Conservation (phyloP, 2,113 vertebrate genomes). For the Morone chrysops region DNA sequence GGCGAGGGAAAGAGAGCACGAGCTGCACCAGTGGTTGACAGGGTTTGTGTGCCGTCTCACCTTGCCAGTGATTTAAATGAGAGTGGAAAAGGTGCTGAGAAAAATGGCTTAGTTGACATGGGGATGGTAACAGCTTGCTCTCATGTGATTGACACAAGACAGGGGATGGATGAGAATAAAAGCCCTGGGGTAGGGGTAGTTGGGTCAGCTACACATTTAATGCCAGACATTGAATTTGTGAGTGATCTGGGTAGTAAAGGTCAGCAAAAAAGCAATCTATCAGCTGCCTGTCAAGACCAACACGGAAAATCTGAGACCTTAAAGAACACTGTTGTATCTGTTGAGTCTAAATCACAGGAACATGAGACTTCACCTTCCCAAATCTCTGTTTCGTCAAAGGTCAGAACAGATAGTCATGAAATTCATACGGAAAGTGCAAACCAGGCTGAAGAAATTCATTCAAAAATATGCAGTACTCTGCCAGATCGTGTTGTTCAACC, state of each 20-base stretch:
- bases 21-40: conserved; percentile 11
- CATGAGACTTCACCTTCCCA: conserved; percentile 47
- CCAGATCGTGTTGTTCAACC: conserved; percentile 37
- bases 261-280: conserved; percentile 50
- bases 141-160: conserved; percentile 30
- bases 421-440: conserved; percentile 44
- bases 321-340: conserved; percentile 43
- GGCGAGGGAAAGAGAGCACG: neutral
- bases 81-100: conserved; percentile 30
- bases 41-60: conserved; percentile 20
- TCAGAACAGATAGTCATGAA: conserved; percentile 32
- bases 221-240: conserved; percentile 16
- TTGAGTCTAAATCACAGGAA: conserved; percentile 50
- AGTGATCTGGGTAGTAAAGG: conserved; percentile 35
- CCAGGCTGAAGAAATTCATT: conserved; percentile 43
- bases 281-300: conserved; percentile 60
- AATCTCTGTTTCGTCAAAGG: conserved; percentile 48
- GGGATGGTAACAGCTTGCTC: conserved; percentile 8
- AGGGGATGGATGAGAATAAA: conserved; percentile 30
- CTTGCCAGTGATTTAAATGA: conserved; percentile 40
- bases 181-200: conserved; percentile 1
- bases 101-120: conserved; percentile 21
- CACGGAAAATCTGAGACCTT: conserved; percentile 18
- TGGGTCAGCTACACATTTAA: conserved; percentile 29
- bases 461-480: conserved; percentile 24